A percentile compares a stretch with the other conserved stretches of the same genome.
Evolutionary conservation across 2,113 vertebrate genomes (phyloP).

Genomic region (Dascyllus trimaculatus): DNA sequence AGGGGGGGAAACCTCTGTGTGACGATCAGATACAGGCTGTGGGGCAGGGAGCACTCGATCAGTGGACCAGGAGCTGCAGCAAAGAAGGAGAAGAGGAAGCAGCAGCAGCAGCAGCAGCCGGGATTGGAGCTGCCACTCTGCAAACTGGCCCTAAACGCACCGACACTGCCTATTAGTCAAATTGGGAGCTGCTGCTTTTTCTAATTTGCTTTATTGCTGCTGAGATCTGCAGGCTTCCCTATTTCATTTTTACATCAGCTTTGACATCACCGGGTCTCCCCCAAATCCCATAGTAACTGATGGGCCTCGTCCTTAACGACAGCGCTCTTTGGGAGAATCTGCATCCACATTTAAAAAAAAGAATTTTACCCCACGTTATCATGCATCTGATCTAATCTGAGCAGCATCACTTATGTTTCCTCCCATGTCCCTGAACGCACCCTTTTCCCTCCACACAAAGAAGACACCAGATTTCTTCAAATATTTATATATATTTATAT

Average conservation of each 20-base stretch:
- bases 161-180: conserved; percentile 36
- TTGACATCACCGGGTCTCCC: conserved; percentile 80
- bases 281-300: conserved; percentile 30
- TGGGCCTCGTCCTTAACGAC: conserved; percentile 42
- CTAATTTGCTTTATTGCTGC: conserved; percentile 44
- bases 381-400: background rate
- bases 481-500: conserved; percentile 81
- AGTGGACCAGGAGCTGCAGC: conserved; percentile 48
- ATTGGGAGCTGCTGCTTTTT: conserved; percentile 38
- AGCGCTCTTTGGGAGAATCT: background rate
- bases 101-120: background rate
- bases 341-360: background rate
- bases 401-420: background rate
- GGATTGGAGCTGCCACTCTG: conserved; percentile 14
- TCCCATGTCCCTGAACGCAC: conserved; percentile 45
- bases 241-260: conserved; percentile 75
- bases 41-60: conserved; percentile 63
- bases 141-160: conserved; percentile 61
- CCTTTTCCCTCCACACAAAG: background rate
- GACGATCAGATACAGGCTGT: conserved; percentile 74
- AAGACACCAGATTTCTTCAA: conserved; percentile 66
- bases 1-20: conserved; percentile 81
- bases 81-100: too few species aligned
- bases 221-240: conserved; percentile 73
- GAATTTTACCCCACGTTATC: too few species aligned